Evolutionary conservation across 2,113 vertebrate species (phyloP).

Genomic region (Mola mola): DNA sequence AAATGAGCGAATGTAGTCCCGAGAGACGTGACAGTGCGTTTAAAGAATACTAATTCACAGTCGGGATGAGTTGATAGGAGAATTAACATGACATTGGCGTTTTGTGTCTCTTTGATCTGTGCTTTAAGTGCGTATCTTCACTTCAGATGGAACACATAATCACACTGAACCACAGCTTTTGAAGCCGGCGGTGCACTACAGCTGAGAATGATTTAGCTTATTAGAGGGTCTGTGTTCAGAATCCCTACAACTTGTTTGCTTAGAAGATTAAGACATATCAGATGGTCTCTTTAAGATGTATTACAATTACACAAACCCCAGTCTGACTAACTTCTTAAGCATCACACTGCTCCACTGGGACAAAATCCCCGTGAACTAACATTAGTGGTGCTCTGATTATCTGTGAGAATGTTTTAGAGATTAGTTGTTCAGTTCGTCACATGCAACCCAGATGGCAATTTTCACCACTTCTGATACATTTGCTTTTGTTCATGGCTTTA

Average conservation of each 20-base stretch:
- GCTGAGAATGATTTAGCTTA: constrained; percentile 5
- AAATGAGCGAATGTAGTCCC: constrained; percentile 42
- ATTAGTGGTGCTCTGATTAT: no score
- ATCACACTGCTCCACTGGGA: no score
- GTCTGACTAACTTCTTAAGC: no score
- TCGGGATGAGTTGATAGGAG: constrained; percentile 20
- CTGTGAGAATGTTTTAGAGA: no score
- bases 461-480: no score
- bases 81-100: constrained; percentile 39
- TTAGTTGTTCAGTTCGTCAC: no score
- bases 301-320: no score
- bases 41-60: constrained; percentile 51
- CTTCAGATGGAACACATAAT: constrained; percentile 25
- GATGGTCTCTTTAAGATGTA: constrained; percentile 12
- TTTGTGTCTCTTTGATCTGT: constrained; percentile 32
- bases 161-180: constrained; percentile 7
- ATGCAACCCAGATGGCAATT: no score
- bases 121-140: constrained; percentile 39
- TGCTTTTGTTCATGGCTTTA: no score
- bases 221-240: constrained; percentile 5
- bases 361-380: no score
- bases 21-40: constrained; percentile 45
- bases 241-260: no score
- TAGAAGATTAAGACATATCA: not conserved
- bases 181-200: constrained; percentile 2